Conservation (phyloP, 2,888 invertebrate genomes). For the Drosophila percnosoma region DNA sequence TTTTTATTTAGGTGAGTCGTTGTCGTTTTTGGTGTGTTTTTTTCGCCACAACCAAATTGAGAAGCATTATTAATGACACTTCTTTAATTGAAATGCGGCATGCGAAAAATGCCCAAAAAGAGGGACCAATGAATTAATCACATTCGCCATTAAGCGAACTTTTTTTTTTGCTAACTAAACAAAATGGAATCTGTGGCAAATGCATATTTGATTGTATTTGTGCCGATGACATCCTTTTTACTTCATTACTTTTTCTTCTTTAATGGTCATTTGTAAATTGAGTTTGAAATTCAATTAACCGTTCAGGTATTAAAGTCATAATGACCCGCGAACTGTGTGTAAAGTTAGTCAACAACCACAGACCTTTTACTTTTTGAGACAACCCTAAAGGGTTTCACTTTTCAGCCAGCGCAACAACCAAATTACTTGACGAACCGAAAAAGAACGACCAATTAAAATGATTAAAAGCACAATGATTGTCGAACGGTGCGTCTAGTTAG, state of each 20-base stretch:
- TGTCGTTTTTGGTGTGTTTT: conserved; percentile 3
- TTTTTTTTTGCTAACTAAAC: conserved; percentile 40
- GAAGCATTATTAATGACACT: conserved; percentile 54
- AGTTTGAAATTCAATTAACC: conserved; percentile 18
- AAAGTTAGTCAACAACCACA: not conserved
- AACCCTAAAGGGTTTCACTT: not conserved
- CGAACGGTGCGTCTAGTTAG: not conserved
- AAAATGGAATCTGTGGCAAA: conserved; percentile 25
- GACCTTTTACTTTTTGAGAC: not conserved
- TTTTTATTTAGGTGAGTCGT: conserved; percentile 80
- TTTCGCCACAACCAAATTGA: conserved; percentile 3
- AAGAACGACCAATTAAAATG: not conserved
- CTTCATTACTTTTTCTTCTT: not conserved
- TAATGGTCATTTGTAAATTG: conserved; percentile 21
- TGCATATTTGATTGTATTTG: conserved; percentile 31
- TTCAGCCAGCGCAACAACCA: not conserved
- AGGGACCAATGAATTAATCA: conserved; percentile 50
- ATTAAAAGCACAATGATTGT: not conserved
- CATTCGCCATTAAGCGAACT: conserved; percentile 50
- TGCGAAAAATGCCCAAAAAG: conserved; percentile 42
- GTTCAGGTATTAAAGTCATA: not conserved
- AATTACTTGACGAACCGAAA: not conserved
- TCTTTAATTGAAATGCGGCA: conserved; percentile 62
- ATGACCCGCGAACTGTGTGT: not conserved
- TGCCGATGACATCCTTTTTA: not conserved